phyloP scores from a whole-genome alignment of 2,113 vertebrate species.

The Alethe castanea region DNA sequence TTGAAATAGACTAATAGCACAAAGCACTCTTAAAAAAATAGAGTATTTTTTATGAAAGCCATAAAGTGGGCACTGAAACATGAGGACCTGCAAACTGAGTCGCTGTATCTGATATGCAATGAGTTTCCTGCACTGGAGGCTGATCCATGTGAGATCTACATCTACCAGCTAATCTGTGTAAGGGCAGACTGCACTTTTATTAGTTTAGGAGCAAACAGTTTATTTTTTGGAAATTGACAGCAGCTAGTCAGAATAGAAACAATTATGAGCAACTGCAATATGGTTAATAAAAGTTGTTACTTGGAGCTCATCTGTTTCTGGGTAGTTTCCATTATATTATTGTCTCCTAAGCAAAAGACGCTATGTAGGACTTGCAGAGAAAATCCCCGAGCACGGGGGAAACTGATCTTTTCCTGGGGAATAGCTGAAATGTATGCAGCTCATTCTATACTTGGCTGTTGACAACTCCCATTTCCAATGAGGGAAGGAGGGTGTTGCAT shows the following conservation, averaged over 20 bases:
- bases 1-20: neutral
- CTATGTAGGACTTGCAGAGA: neutral
- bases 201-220: neutral
- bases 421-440: neutral
- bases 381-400: neutral
- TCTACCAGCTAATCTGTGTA: neutral
- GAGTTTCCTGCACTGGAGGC: neutral
- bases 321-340: neutral
- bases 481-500: fast-evolving
- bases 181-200: neutral
- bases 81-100: neutral
- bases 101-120: neutral
- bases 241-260: neutral
- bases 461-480: fast-evolving
- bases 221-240: neutral
- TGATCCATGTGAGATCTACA: neutral
- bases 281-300: neutral
- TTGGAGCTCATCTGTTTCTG: neutral
- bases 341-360: neutral
- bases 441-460: neutral
- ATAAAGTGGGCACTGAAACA: neutral
- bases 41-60: neutral
- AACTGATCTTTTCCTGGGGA: neutral
- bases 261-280: neutral
- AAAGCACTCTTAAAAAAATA: neutral